A percentile compares a stretch with the other conserved stretches of the same genome.
Conservation (phyloP, 92 coral and sea anemone genomes). For the Parazoanthus atlanticus region DNA sequence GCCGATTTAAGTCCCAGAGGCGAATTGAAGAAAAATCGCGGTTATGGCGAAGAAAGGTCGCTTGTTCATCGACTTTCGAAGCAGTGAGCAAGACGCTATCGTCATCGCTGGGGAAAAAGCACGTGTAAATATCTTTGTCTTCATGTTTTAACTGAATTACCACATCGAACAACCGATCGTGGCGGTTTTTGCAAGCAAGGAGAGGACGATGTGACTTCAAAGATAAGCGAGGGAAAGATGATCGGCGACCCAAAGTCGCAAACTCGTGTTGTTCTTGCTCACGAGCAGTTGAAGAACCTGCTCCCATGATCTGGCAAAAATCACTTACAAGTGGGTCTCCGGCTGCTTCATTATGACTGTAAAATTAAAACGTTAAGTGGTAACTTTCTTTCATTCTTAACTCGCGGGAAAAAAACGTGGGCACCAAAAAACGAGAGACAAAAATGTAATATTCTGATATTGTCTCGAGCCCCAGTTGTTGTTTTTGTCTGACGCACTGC, state of each 20-base stretch:
- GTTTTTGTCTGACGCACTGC: slow-evolving; percentile 40
- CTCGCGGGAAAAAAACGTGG: slow-evolving; percentile 24
- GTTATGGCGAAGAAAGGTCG: slow-evolving; percentile 82
- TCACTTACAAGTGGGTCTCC: neutral
- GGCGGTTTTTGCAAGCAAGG: slow-evolving; percentile 56
- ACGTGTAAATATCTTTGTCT: slow-evolving; percentile 90
- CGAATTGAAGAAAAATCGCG: slow-evolving; percentile 91
- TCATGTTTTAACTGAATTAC: slow-evolving; percentile 89
- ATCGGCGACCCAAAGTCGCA: slow-evolving; percentile 44
- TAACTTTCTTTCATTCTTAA: slow-evolving; percentile 7
- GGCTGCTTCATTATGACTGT: slow-evolving; percentile 6
- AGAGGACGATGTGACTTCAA: slow-evolving; percentile 84
- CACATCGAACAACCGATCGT: slow-evolving; percentile 77
- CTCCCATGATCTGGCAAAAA: slow-evolving; percentile 25
- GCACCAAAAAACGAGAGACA: neutral
- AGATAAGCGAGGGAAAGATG: slow-evolving; percentile 82
- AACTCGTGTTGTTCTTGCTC: slow-evolving; percentile 23
- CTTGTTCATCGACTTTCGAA: slow-evolving; percentile 86
- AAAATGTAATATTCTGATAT: slow-evolving; percentile 1
- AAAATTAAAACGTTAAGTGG: neutral
- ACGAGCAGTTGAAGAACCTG: neutral
- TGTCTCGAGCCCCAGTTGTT: neutral
- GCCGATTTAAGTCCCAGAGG: slow-evolving; percentile 86
- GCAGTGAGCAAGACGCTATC: slow-evolving; percentile 87
- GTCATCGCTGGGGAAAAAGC: slow-evolving; percentile 91